phyloP scores from a whole-genome alignment of 1,140 invertebrate genomes.

The Tetraneura akinire region DNA sequence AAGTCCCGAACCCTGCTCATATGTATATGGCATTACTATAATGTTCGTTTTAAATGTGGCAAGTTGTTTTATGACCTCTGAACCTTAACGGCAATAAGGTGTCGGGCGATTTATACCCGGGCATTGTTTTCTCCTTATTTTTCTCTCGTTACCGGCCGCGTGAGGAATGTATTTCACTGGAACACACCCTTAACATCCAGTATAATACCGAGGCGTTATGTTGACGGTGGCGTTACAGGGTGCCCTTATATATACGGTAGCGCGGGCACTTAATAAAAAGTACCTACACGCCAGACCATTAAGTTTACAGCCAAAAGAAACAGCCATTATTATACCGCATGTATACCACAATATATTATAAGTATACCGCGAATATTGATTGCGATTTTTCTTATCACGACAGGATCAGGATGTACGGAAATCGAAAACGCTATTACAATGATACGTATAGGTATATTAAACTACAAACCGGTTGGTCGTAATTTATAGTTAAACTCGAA shows the following conservation, averaged over 20 bases:
- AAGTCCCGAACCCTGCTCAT: not conserved
- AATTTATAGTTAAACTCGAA: not conserved
- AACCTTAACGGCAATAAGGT: slow-evolving; percentile 50
- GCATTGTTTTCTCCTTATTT: slow-evolving; percentile 47
- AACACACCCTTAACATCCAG: slow-evolving; percentile 13
- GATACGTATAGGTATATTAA: not conserved
- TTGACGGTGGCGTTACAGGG: not conserved
- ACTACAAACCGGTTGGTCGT: not conserved
- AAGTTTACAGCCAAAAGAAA: slow-evolving; percentile 20
- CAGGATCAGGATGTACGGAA: not conserved
- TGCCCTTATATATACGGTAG: not conserved
- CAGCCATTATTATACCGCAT: slow-evolving; percentile 9
- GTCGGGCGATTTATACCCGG: slow-evolving; percentile 40
- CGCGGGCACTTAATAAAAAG: slow-evolving; percentile 47
- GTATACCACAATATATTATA: too few species aligned
- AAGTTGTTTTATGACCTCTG: slow-evolving; percentile 35
- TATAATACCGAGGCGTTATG: too few species aligned
- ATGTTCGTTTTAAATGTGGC: slow-evolving; percentile 29
- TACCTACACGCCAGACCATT: slow-evolving; percentile 14
- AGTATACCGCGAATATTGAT: slow-evolving; percentile 23
- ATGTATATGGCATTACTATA: not conserved
- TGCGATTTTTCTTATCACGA: slow-evolving; percentile 24
- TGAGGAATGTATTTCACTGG: slow-evolving; percentile 34
- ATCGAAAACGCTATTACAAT: not conserved
- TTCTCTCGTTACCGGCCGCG: slow-evolving; percentile 19